phyloP scores from a whole-genome alignment of 1,140 invertebrate species.

The Drosophila bipectinata region DNA sequence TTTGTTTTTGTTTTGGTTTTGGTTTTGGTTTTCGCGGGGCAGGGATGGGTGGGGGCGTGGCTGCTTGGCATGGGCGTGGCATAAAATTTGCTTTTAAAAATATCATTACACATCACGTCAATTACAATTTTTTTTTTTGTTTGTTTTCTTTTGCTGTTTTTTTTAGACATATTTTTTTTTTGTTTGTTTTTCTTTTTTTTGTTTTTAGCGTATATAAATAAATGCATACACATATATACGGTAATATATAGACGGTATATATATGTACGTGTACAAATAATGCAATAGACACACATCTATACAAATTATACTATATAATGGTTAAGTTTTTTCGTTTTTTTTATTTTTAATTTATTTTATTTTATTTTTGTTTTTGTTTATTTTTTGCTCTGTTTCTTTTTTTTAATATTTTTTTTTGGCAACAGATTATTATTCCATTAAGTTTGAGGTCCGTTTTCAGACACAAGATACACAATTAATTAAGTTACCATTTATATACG shows the following conservation, averaged over 20 bases:
- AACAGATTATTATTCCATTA: conserved; percentile 32
- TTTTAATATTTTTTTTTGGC: conserved; percentile 8
- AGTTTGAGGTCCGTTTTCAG: conserved; percentile 78
- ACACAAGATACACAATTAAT: conserved; percentile 73
- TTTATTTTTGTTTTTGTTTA: conserved; percentile 21
- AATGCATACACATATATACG: conserved; percentile 68
- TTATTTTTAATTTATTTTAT: conserved; percentile 39
- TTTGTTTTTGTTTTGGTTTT: neutral
- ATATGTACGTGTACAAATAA: conserved; percentile 75
- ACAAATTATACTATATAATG: conserved; percentile 83
- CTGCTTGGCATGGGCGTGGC: conserved; percentile 53
- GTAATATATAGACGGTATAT: conserved; percentile 59
- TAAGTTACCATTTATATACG: conserved; percentile 45
- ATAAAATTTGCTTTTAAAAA: conserved; percentile 83
- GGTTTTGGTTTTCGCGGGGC: neutral
- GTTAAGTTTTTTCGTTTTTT: conserved; percentile 50
- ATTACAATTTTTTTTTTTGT: conserved; percentile 72
- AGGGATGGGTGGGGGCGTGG: conserved; percentile 13
- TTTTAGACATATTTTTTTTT: conserved; percentile 53
- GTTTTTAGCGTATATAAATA: conserved; percentile 75
- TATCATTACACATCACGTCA: conserved; percentile 82
- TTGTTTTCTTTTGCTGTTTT: conserved; percentile 41
- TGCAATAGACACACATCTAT: conserved; percentile 82
- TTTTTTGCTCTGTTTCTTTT: conserved; percentile 35
- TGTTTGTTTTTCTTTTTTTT: conserved; percentile 34